phyloP scores from a whole-genome alignment of 2,888 invertebrate genomes.

The Nudaria mundana region DNA sequence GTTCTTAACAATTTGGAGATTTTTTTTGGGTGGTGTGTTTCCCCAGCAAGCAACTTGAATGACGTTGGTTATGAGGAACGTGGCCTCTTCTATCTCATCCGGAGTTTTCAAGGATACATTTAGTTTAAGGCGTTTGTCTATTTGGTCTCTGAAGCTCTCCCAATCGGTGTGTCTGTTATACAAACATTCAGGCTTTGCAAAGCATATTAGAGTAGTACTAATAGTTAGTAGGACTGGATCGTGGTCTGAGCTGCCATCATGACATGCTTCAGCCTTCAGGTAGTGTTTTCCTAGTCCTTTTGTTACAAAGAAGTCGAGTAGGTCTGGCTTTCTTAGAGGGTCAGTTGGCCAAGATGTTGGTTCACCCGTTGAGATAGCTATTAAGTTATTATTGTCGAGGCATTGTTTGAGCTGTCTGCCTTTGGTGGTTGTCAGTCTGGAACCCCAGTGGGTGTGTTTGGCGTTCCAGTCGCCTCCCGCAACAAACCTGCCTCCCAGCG shows the following conservation, averaged over 20 bases:
- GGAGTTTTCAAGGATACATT: constrained; percentile 9
- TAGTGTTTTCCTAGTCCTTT: constrained; percentile 4
- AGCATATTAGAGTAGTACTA: constrained; percentile 1
- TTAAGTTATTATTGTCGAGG: neutral
- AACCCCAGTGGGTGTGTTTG: constrained; percentile 22
- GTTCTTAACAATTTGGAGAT: neutral
- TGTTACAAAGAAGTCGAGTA: constrained; percentile 23
- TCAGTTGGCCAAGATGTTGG: constrained; percentile 21
- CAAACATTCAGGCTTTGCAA: neutral
- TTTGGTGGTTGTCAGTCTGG: constrained; percentile 4
- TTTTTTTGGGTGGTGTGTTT: neutral
- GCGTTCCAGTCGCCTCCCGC: constrained; percentile 22
- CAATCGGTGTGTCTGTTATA: constrained; percentile 18
- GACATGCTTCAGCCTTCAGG: constrained; percentile 7
- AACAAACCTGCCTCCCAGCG: constrained; percentile 9
- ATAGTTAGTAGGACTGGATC: constrained; percentile 13
- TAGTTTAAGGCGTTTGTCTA: constrained; percentile 4
- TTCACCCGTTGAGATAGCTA: constrained; percentile 10
- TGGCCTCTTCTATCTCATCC: constrained; percentile 8
- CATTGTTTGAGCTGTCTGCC: constrained; percentile 9
- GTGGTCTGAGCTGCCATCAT: constrained; percentile 19
- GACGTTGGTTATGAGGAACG: constrained; percentile 1
- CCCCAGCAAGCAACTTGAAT: constrained; percentile 13
- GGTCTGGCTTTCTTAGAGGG: constrained; percentile 17
- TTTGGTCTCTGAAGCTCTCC: constrained; percentile 10